phyloP scores from a whole-genome alignment of 2,888 invertebrate genomes.

The Drepanosiphum platanoidis region DNA sequence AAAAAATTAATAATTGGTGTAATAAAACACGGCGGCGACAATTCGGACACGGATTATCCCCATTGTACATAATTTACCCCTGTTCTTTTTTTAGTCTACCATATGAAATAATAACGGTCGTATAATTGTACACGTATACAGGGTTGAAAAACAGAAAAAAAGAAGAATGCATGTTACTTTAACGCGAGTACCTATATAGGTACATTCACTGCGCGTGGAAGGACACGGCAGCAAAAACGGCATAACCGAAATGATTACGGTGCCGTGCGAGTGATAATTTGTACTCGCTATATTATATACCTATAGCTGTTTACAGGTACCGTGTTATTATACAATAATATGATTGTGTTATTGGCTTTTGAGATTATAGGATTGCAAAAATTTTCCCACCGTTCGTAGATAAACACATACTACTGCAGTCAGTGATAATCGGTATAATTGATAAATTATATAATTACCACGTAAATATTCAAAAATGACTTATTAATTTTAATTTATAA shows the following conservation, averaged over 20 bases:
- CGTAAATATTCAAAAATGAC: too few relatives aligned
- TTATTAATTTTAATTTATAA: too few relatives aligned
- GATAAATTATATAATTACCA: too few relatives aligned
- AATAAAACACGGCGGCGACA: conserved; percentile 58
- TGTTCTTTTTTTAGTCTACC: neutral
- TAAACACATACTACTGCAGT: neutral
- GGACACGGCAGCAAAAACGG: conserved; percentile 38
- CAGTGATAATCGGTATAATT: too few relatives aligned
- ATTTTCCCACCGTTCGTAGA: conserved; percentile 38
- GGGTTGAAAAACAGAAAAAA: conserved; percentile 28
- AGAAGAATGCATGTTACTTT: neutral
- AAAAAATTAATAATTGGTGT: conserved; percentile 46
- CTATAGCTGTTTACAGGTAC: neutral
- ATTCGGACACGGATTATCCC: conserved; percentile 41
- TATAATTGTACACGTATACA: conserved; percentile 23
- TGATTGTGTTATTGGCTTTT: neutral
- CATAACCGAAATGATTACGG: conserved; percentile 55
- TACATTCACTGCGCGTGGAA: too few relatives aligned
- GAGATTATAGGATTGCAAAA: neutral
- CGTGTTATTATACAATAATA: neutral
- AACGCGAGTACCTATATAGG: neutral
- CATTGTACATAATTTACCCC: conserved; percentile 15
- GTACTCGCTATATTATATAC: neutral
- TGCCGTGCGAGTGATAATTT: conserved; percentile 22
- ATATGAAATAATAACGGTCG: conserved; percentile 50